phyloP scores from a whole-genome alignment of 2,113 vertebrate genomes.

The Taxidea taxus region DNA sequence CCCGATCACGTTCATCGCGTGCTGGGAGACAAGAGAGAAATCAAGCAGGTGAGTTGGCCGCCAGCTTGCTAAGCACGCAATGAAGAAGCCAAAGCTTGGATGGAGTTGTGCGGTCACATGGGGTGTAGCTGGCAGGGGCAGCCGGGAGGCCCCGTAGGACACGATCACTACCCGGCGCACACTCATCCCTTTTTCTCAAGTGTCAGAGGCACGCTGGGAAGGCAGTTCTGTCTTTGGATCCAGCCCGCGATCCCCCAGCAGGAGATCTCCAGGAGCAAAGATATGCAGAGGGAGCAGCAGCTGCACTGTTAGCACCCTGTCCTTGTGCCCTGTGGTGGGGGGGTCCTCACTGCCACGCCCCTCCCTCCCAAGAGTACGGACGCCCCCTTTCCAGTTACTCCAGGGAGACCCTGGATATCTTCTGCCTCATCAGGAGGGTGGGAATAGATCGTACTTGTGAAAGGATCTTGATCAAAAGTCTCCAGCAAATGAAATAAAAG shows the following conservation, averaged over 20 bases:
- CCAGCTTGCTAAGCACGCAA: rapidly evolving
- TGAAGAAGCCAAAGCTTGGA: background rate
- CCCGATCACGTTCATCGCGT: constrained; percentile 97
- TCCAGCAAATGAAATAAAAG: background rate
- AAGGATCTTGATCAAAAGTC: background rate
- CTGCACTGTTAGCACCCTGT: background rate
- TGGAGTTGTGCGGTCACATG: rapidly evolving
- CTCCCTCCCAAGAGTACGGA: background rate
- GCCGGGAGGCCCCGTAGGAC: background rate
- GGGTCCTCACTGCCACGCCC: background rate
- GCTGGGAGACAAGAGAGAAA: constrained; percentile 80
- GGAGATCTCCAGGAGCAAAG: background rate
- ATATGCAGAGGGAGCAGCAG: background rate
- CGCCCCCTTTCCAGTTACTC: background rate
- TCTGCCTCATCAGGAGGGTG: background rate
- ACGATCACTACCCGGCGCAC: rapidly evolving
- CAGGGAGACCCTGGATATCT: background rate
- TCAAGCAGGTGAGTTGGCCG: background rate
- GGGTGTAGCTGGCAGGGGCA: rapidly evolving
- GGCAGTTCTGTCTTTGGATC: background rate
- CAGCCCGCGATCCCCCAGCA: rapidly evolving
- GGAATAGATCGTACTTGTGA: background rate
- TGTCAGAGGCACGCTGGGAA: background rate
- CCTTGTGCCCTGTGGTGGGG: no score
- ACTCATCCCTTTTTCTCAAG: background rate